Evolutionary conservation across 2,797 vertebrate species (phyloP), one percentile per base, ranked within the genome.

Genomic region (Zalophus californianus): DNA sequence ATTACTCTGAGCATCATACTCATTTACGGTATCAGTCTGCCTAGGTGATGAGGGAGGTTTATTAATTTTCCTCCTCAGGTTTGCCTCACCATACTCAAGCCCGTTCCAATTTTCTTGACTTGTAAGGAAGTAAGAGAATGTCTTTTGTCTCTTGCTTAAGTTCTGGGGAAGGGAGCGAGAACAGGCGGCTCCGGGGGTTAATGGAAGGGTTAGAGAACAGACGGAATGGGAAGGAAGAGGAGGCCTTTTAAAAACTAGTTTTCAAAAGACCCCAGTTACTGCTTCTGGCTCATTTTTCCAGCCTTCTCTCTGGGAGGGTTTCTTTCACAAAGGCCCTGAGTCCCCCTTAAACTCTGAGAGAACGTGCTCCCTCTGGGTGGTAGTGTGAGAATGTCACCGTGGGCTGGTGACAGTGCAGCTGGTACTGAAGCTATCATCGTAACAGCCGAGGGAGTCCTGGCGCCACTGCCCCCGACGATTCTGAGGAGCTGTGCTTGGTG

Each of bases 131-230:
- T 75, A 93, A 90, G 92, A 96, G 68, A 97, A 83, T 97, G 86
- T 97, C 96, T 96, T 98, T 98, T 98, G 98, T 98, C 97, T 98
- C n/a, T 90, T 97, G 66, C 93, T 96, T 96, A 96, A 97, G 94
- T 98, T 98, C 95, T 98, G 97, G 97, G 96, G 98, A 98, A 84
- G 73, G 96, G 96, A 96, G 98, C 27, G 90, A 97, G 98, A 97
- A 96, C 90, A 92, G 97, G 97, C 90, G 98, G 78, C 41, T 95
- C 95, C 54, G 82, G 97, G 98, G 96, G 96, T 93, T 93, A 98
- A 97, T 84, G 92, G 96, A 97, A 94, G 95, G 92, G 97, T 95
- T 62, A 62, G 88, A 95, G 90, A 98, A 95, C 58, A 97, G 90
- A 98, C 95, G 88, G 93, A 98, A 98, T 93, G 92, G 98, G 56